These are phyloP conservation scores for Hippoglossus stenolepis DNA, from an alignment of 2,113 vertebrate species.

Conservation along the genomic window DNA sequence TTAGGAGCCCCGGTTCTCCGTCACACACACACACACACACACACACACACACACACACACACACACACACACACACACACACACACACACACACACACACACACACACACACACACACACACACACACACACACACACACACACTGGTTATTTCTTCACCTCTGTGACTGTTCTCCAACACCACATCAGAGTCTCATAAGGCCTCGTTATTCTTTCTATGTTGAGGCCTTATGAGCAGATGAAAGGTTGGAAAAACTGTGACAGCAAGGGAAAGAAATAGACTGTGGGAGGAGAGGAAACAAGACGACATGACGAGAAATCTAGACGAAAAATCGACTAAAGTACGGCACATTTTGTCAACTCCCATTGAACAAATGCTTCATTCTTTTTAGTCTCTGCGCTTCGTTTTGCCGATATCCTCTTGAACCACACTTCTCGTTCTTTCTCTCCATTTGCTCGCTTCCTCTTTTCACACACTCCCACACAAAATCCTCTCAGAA, in stretches of 20 bases:
- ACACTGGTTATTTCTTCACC: conserved; percentile 38
- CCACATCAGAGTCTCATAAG: conserved; percentile 52
- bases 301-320: conserved; percentile 11
- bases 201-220: conserved; percentile 53
- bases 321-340: not conserved
- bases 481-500: conserved; percentile 76
- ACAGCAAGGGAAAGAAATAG: conserved; percentile 30
- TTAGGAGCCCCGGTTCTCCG: conserved; percentile 44
- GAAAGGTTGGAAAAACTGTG: conserved; percentile 47
- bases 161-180: conserved; percentile 35
- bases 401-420: conserved; percentile 35
- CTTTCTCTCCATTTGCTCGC: conserved; percentile 43
- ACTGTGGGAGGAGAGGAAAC: conserved; percentile 28
- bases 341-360: conserved; percentile 32
- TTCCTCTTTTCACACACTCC: conserved; percentile 78
- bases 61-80: no score
- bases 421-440: conserved; percentile 26
- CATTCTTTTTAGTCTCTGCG: conserved; percentile 35
- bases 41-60: no score
- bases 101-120: no score
- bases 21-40: conserved; percentile 7
- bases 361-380: conserved; percentile 40
- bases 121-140: not conserved
- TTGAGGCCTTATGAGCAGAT: conserved; percentile 36
- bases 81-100: no score